Conservation (phyloP, 2,888 invertebrate species). For the Dermolepida albohirtum region DNA sequence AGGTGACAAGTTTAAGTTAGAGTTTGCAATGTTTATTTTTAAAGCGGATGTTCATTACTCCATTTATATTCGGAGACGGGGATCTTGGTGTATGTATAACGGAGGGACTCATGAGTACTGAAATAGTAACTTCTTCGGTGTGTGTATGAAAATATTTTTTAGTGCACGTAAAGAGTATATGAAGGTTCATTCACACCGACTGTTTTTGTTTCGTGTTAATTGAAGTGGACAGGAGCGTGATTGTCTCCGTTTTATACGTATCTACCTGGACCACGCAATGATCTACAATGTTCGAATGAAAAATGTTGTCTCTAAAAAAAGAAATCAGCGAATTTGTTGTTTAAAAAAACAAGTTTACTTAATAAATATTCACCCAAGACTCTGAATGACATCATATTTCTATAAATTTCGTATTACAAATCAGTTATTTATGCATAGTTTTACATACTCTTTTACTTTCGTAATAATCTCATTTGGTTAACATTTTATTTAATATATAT, state of each 20-base stretch:
- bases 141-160: constrained; percentile 28
- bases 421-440: constrained; percentile 23
- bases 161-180: neutral
- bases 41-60: constrained; percentile 26
- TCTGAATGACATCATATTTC: constrained; percentile 20
- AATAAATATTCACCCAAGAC: constrained; percentile 25
- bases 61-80: constrained; percentile 24
- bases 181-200: constrained; percentile 30
- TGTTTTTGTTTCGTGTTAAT: constrained; percentile 8
- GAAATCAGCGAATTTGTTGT: no score
- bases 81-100: constrained; percentile 5
- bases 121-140: constrained; percentile 33
- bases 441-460: neutral
- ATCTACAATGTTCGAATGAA: neutral
- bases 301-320: neutral
- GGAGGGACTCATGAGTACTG: constrained; percentile 21
- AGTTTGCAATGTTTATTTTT: constrained; percentile 37
- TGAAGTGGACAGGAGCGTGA: neutral
- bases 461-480: neutral
- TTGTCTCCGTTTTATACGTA: constrained; percentile 1
- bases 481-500: no score
- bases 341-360: constrained; percentile 20
- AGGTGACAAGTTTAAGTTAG: no score
- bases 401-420: constrained; percentile 20
- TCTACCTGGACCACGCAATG: neutral